Percentiles rank a stretch among this genome's conserved stretches.
phyloP scores from a whole-genome alignment of 1,140 invertebrate species.

The Tetranychus urticae region DNA sequence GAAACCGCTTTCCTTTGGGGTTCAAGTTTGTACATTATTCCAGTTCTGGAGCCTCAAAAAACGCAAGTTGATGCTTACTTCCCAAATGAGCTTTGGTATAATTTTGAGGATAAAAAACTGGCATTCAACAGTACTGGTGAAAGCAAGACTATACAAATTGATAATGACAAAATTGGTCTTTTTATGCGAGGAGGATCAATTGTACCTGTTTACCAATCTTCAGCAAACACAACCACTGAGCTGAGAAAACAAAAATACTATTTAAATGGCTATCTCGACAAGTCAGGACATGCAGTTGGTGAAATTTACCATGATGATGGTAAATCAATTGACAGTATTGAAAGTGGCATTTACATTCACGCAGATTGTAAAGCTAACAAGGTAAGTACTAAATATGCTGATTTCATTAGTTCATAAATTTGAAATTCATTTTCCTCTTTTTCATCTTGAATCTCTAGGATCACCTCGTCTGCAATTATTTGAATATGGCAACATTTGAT shows the following conservation, averaged over 20 bases:
- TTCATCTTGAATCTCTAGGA: too few species aligned
- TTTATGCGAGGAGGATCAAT: constrained; percentile 43
- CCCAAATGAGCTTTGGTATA: constrained; percentile 44
- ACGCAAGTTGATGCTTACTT: constrained; percentile 34
- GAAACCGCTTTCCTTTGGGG: constrained; percentile 37
- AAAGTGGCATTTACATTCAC: neutral
- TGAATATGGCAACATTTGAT: too few species aligned
- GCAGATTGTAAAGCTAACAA: too few species aligned
- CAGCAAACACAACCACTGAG: constrained; percentile 32
- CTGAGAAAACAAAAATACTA: constrained; percentile 31
- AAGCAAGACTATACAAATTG: constrained; percentile 27
- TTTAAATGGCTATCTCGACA: constrained; percentile 32
- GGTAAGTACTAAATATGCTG: too few species aligned
- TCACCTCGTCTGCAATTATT: too few species aligned
- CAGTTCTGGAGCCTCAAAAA: constrained; percentile 14
- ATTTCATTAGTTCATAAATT: too few species aligned
- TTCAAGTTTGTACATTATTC: constrained; percentile 20
- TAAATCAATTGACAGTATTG: constrained; percentile 19
- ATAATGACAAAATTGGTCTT: constrained; percentile 36
- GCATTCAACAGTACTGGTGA: constrained; percentile 26
- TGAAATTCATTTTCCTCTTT: too few species aligned
- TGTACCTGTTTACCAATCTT: constrained; percentile 37
- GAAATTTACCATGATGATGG: constrained; percentile 53
- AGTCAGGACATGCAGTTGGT: constrained; percentile 29
- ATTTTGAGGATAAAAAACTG: constrained; percentile 20